phyloP scores from a whole-genome alignment of 1,140 invertebrate species.

The Caerostris darwini region DNA sequence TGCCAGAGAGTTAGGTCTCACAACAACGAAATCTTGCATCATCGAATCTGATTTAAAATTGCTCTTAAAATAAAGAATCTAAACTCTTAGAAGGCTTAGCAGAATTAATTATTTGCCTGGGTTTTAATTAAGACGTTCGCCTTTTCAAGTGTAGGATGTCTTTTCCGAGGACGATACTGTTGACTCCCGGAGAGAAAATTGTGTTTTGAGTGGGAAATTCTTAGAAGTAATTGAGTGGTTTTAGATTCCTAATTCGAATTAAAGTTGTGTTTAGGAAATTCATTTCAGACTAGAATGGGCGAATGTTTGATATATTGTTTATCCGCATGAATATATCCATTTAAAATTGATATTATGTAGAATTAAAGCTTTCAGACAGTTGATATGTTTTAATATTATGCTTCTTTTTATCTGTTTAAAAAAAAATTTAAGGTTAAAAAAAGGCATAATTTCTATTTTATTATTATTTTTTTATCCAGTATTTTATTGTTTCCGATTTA shows the following conservation, averaged over 20 bases:
- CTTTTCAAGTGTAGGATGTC: neutral
- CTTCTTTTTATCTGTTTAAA: too few species aligned
- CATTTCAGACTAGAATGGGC: neutral
- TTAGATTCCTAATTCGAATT: neutral
- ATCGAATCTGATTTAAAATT: neutral
- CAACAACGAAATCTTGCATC: too few species aligned
- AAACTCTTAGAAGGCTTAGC: neutral
- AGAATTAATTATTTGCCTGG: slow-evolving; percentile 32
- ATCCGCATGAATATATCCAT: too few species aligned
- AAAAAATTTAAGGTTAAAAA: too few species aligned
- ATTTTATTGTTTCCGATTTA: too few species aligned
- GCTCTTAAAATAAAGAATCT: neutral
- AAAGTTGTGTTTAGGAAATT: neutral
- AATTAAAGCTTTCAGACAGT: too few species aligned
- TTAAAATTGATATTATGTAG: too few species aligned
- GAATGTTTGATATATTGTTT: neutral
- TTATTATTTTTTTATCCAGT: too few species aligned
- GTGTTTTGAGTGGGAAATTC: neutral
- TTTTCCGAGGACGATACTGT: neutral
- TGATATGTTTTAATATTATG: too few species aligned
- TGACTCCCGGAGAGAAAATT: neutral
- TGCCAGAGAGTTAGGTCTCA: neutral
- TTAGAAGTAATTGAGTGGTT: neutral
- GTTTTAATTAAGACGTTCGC: neutral
- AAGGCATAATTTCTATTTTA: too few species aligned